Evolutionary conservation across 2,888 invertebrate species (phyloP).

Genomic region (Quadroppia sp.): DNA sequence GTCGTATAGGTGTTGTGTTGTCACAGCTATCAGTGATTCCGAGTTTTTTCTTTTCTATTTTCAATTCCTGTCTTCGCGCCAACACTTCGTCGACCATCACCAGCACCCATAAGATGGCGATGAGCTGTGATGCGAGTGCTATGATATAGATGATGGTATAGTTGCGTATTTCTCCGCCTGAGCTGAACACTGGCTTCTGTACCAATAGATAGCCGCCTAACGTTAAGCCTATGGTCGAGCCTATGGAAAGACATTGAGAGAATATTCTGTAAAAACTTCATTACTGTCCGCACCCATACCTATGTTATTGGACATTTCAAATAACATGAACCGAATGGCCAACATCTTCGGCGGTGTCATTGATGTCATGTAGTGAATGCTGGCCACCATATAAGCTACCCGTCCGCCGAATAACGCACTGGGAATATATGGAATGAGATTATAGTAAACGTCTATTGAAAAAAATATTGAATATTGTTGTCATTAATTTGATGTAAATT

Average conservation of each 20-base stretch:
- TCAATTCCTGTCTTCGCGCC: neutral
- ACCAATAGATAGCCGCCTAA: slow-evolving; percentile 3
- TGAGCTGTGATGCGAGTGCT: neutral
- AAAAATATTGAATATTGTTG: neutral
- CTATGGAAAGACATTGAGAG: neutral
- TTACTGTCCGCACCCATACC: neutral
- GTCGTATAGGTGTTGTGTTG: neutral
- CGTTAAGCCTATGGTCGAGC: neutral
- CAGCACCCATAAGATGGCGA: neutral
- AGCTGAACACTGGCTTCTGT: neutral
- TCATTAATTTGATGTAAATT: neutral
- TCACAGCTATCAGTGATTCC: neutral
- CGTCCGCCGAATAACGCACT: neutral
- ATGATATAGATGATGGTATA: neutral
- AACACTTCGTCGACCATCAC: slow-evolving; percentile 13
- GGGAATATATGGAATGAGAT: neutral
- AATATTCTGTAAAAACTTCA: neutral
- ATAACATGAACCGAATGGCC: neutral
- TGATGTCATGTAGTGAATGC: slow-evolving; percentile 5
- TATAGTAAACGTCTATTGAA: neutral
- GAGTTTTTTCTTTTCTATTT: neutral
- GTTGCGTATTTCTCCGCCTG: neutral
- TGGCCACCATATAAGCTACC: neutral
- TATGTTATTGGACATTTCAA: neutral
- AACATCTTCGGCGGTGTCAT: neutral